phyloP scores from a whole-genome alignment of 2,113 vertebrate genomes.

The Gulo gulo region DNA sequence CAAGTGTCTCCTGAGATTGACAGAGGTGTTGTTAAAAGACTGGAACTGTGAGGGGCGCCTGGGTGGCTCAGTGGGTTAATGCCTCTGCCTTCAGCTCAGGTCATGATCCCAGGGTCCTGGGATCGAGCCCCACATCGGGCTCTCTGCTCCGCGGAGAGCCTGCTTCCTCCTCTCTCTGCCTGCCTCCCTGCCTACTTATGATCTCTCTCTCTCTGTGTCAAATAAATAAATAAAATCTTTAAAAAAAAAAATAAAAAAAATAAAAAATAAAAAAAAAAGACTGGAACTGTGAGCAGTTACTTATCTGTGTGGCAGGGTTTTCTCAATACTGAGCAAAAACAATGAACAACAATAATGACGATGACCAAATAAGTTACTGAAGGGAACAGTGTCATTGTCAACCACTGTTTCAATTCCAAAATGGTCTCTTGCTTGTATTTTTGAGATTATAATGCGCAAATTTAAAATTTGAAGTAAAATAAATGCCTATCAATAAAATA shows the following conservation, averaged over 20 bases:
- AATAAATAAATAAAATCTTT: no score
- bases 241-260: no score
- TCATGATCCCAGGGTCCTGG: no score
- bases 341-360: not conserved
- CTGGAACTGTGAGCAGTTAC: not conserved
- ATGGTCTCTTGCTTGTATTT: not conserved
- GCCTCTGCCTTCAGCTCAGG: no score
- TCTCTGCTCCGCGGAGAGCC: no score
- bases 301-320: not conserved
- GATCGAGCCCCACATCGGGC: no score
- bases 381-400: not conserved
- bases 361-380: not conserved
- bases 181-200: no score
- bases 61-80: no score
- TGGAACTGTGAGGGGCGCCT: not conserved
- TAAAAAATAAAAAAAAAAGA: no score
- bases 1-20: not conserved
- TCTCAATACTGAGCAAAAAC: not conserved
- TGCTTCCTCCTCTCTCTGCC: no score
- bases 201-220: no score
- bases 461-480: not conserved
- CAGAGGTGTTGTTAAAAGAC: not conserved
- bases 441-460: not conserved
- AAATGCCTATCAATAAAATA: not conserved
- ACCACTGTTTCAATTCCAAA: not conserved